Evolutionary conservation across 1,140 invertebrate genomes (phyloP).

Genomic region (Goniozus legneri): DNA sequence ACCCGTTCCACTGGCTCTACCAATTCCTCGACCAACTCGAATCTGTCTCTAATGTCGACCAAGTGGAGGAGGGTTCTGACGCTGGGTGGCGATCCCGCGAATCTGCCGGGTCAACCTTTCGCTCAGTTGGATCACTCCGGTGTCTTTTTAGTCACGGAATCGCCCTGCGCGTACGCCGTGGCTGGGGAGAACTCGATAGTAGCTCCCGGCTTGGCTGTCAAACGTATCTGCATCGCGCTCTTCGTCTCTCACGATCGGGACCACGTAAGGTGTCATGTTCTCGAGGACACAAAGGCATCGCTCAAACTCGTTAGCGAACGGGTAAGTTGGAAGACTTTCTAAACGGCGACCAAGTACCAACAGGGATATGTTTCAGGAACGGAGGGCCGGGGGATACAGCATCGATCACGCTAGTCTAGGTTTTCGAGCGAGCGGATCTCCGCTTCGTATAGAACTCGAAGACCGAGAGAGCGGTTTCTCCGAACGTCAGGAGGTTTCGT

Average conservation of each 20-base stretch:
- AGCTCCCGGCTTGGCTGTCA: conserved; percentile 49
- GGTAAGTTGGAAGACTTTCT: conserved; percentile 36
- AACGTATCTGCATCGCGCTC: conserved; percentile 80
- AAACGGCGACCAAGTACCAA: not conserved
- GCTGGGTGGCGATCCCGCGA: conserved; percentile 91
- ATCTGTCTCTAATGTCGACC: conserved; percentile 53
- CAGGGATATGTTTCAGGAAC: conserved; percentile 65
- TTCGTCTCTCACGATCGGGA: conserved; percentile 71
- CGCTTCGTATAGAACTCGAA: conserved; percentile 81
- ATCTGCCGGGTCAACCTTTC: conserved; percentile 84
- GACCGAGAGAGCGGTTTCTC: conserved; percentile 81
- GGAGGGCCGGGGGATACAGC: conserved; percentile 74
- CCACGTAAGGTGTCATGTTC: conserved; percentile 82
- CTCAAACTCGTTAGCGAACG: conserved; percentile 75
- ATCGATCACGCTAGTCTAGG: conserved; percentile 79
- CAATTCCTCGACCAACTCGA: conserved; percentile 54
- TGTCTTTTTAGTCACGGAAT: conserved; percentile 86
- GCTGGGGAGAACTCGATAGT: conserved; percentile 74
- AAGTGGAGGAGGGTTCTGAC: conserved; percentile 78
- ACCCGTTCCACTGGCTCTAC: conserved; percentile 84
- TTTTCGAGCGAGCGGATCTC: conserved; percentile 85
- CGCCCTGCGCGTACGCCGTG: conserved; percentile 80
- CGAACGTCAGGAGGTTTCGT: conserved; percentile 90
- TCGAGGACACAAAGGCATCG: conserved; percentile 89
- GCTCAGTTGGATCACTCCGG: conserved; percentile 86